These are phyloP conservation scores for Trinorchestia longiramus DNA, from an alignment of 1,140 invertebrate genomes.

Conservation along the genomic window DNA sequence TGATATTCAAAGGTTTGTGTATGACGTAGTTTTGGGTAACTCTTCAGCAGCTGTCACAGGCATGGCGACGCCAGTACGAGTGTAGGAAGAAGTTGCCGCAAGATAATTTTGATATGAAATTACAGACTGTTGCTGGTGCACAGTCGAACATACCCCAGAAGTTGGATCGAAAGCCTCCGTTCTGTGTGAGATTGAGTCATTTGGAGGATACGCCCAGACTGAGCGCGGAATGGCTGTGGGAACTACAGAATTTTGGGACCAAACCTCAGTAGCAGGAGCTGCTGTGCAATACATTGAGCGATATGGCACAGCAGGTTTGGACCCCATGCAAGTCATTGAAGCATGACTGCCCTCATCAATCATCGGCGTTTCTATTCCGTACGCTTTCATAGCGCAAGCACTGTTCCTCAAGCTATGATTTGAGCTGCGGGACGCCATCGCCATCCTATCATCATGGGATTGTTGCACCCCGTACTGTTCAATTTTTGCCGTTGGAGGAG, in stretches of 20 bases:
- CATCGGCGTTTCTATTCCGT: not conserved
- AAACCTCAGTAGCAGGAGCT: not conserved
- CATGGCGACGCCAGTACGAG: not conserved
- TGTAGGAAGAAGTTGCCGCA: not conserved
- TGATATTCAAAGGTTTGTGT: not conserved
- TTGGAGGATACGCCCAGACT: not conserved
- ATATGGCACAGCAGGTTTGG: not conserved
- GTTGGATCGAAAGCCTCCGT: not conserved
- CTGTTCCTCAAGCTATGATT: not conserved
- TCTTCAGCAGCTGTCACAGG: not conserved
- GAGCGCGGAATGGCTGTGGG: not conserved
- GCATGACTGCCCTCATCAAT: not conserved
- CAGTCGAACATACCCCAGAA: not conserved
- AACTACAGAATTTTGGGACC: not conserved
- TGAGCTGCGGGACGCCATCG: not conserved
- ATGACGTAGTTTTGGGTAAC: not conserved
- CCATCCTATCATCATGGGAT: not conserved
- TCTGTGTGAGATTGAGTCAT: not conserved
- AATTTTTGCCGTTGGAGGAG: not conserved
- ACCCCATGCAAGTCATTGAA: not conserved
- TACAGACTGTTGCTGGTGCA: slow-evolving; percentile 3
- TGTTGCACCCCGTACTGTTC: not conserved
- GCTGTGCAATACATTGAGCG: not conserved
- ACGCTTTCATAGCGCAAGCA: not conserved
- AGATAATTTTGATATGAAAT: not conserved